Conservation (phyloP, 1,140 invertebrate species). For the Chionoecetes opilio region DNA sequence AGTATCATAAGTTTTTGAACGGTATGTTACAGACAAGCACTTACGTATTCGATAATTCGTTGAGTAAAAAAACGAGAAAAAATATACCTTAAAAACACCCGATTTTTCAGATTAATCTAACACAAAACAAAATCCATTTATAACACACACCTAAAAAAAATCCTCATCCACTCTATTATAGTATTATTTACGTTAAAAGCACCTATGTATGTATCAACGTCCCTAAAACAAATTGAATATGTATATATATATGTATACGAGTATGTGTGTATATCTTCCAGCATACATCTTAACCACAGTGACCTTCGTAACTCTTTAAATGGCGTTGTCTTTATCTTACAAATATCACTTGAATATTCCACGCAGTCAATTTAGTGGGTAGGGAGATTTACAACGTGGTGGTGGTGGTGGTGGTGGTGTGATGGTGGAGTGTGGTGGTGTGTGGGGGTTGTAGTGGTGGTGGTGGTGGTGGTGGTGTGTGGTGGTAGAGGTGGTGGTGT, state of each 20-base stretch:
- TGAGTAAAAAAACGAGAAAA: too few species aligned
- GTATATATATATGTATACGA: background rate
- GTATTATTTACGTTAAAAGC: too few species aligned
- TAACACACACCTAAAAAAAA: too few species aligned
- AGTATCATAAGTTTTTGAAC: too few species aligned
- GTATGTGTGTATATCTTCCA: background rate
- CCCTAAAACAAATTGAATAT: too few species aligned
- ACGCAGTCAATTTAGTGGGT: background rate
- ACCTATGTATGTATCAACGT: too few species aligned
- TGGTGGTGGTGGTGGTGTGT: background rate
- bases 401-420: background rate
- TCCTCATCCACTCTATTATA: too few species aligned
- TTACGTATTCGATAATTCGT: too few species aligned
- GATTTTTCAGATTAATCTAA: too few species aligned
- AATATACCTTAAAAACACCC: too few species aligned
- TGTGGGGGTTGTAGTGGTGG: background rate
- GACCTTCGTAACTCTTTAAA: background rate
- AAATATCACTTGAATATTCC: slow-evolving; percentile 31
- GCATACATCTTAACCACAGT: background rate
- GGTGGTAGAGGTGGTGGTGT: background rate
- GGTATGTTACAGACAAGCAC: too few species aligned
- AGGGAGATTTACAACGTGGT: background rate
- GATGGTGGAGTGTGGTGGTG: background rate
- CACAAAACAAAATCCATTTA: too few species aligned
- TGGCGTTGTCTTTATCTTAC: background rate